Base-by-base conservation (phyloP, 1,140 invertebrate genomes). In the Ectropis grisescens region DNA sequence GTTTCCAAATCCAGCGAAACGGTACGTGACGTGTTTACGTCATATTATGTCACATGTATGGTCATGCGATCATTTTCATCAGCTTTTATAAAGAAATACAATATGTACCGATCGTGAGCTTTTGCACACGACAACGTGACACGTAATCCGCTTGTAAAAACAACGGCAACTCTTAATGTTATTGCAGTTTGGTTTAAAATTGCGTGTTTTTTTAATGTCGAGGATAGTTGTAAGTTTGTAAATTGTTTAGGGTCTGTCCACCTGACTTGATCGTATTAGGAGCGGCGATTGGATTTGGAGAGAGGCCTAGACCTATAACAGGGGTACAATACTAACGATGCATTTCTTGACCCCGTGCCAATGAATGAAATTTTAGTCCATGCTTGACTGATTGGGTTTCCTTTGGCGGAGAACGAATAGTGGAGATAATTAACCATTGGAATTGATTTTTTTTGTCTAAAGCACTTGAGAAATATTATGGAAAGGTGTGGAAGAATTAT, bases 181-280 rank as follows among this genome's bases (percentile, higher is more conserved):
- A 11, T 7, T 13, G 2, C 4, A 40, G 44, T 56, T 41, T 22
- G 4, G 26, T 37, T 40, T 19, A 2, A 27, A 19, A 37, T 19
- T 51, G n/a, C n/a, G n/a, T 1, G 22, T 8, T 12, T 27, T 9
- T 0, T 1, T 16, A 22, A 9, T 22, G 4, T 5, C 4, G 9
- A 9, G 19, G 9, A 9, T 4, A 5, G 4, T 22, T 4, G 16
- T 22, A 37, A 30, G 2, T 4, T 11, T 53, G 13, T 41, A 41
- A 10, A 11, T 42, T 23, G 32, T 43, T 45, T 41, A 57, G 56
- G 47, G 49, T 49, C 47, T 48, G 60, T 62, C 53, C 66, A 70
- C 66, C 66, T 67, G 66, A 65, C 59, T 37, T 53, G 41, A 56
- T 67, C 66, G 46, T 67, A 67, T 70, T 62, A 52, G 66, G 62